A percentile compares a stretch with the other conserved stretches of the same genome.
phyloP scores from a whole-genome alignment of 2,113 vertebrate genomes.

The Chrysochloris asiatica region DNA sequence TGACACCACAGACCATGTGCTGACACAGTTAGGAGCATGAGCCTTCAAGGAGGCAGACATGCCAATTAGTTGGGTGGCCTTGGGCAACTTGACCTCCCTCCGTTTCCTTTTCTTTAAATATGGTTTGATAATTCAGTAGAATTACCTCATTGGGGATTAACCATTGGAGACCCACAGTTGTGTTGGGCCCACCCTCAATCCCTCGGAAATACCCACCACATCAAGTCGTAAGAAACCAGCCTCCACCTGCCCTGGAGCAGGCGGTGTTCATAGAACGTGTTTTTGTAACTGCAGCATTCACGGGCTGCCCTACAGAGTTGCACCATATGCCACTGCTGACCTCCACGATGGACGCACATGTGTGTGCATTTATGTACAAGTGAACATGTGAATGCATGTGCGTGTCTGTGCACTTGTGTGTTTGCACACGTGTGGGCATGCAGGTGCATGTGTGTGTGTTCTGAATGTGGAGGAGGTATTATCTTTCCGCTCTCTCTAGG shows the following conservation, averaged over 20 bases:
- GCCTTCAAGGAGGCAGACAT: not conserved
- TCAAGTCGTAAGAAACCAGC: not conserved
- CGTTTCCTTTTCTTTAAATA: not conserved
- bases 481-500: constrained; percentile 5
- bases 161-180: not conserved
- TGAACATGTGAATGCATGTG: not conserved
- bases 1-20: not conserved
- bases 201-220: not conserved
- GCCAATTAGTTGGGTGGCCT: not conserved
- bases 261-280: not conserved
- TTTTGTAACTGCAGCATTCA: not conserved
- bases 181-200: not conserved
- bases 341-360: not conserved
- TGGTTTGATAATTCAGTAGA: not conserved
- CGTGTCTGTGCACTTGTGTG: not conserved
- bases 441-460: not conserved
- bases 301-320: rapidly evolving
- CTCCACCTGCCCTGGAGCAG: not conserved
- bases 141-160: not conserved
- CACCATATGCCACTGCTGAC: not conserved
- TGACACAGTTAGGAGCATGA: not conserved
- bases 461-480: not conserved
- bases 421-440: not conserved
- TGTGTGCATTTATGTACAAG: too few relatives aligned
- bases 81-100: too few relatives aligned